phyloP scores from a whole-genome alignment of 2,888 invertebrate genomes.

The Octodonta nipae region DNA sequence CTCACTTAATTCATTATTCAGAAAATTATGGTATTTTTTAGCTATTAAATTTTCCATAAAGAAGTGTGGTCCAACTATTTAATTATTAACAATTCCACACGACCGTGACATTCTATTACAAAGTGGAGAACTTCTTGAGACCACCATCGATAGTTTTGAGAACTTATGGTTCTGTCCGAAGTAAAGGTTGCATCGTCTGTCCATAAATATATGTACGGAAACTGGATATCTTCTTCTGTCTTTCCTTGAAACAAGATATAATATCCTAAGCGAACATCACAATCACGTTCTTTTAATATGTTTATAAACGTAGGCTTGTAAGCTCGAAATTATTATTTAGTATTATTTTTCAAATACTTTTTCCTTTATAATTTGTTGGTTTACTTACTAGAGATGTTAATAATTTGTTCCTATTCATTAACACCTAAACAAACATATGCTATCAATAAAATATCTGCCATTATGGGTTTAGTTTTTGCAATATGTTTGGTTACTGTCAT shows the following conservation, averaged over 20 bases:
- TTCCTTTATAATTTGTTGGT: not conserved
- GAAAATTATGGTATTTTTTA: not conserved
- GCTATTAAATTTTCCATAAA: not conserved
- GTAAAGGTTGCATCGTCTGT: not conserved
- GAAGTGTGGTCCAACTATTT: constrained; percentile 1
- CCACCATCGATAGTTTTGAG: not conserved
- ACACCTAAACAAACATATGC: too few species aligned
- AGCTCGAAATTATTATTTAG: not conserved
- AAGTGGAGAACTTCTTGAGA: not conserved
- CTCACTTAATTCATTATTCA: not conserved
- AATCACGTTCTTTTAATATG: not conserved
- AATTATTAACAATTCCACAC: not conserved
- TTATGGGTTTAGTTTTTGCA: too few species aligned
- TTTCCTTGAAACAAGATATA: not conserved
- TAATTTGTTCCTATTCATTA: too few species aligned
- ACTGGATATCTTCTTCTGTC: not conserved
- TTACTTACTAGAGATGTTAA: too few species aligned
- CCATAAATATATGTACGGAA: not conserved
- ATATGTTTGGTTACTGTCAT: too few species aligned
- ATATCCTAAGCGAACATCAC: not conserved
- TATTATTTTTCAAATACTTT: not conserved
- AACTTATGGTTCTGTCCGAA: not conserved
- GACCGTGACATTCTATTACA: constrained; percentile 1
- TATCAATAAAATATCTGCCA: too few species aligned
- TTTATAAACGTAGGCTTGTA: not conserved